These are phyloP conservation scores for Mugil cephalus DNA, from an alignment of 2,113 vertebrate species.

Conservation along the genomic window DNA sequence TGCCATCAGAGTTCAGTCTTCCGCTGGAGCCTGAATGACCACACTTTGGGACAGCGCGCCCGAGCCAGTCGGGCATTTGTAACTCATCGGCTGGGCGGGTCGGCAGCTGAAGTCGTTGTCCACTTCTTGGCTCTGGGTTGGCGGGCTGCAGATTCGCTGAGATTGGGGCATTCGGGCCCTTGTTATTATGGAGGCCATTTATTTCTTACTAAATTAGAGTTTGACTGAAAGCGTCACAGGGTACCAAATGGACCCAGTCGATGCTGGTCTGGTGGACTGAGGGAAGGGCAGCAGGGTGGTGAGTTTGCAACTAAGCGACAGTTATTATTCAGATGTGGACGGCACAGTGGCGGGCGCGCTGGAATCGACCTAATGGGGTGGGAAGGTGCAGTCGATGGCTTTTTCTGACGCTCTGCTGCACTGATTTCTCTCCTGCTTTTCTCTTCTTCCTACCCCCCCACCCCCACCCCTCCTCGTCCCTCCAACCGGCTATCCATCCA, in stretches of 20 bases:
- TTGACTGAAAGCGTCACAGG: slow-evolving; percentile 76
- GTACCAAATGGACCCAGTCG: slow-evolving; percentile 76
- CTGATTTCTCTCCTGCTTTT: slow-evolving; percentile 76
- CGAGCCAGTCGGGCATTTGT: slow-evolving; percentile 57
- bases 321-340: slow-evolving; percentile 82
- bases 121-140: slow-evolving; percentile 20
- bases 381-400: slow-evolving; percentile 81
- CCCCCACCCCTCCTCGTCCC: slow-evolving; percentile 30
- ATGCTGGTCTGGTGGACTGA: slow-evolving; percentile 73
- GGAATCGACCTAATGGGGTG: slow-evolving; percentile 84
- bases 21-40: slow-evolving; percentile 72
- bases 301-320: slow-evolving; percentile 66
- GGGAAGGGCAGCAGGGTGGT: slow-evolving; percentile 63
- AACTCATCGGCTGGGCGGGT: slow-evolving; percentile 52
- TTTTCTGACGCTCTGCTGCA: slow-evolving; percentile 76
- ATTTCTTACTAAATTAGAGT: slow-evolving; percentile 80
- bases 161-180: slow-evolving; percentile 55
- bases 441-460: slow-evolving; percentile 48
- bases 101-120: slow-evolving; percentile 36
- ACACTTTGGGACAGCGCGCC: slow-evolving; percentile 56
- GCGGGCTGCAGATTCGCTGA: slow-evolving; percentile 48
- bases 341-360: slow-evolving; percentile 59
- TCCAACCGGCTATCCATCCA: slow-evolving; percentile 76
- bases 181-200: slow-evolving; percentile 78
- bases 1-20: slow-evolving; percentile 77